Percentiles rank a stretch among this genome's conserved stretches.
phyloP scores from a whole-genome alignment of 2,888 invertebrate species.

The Capitulum mitella region DNA sequence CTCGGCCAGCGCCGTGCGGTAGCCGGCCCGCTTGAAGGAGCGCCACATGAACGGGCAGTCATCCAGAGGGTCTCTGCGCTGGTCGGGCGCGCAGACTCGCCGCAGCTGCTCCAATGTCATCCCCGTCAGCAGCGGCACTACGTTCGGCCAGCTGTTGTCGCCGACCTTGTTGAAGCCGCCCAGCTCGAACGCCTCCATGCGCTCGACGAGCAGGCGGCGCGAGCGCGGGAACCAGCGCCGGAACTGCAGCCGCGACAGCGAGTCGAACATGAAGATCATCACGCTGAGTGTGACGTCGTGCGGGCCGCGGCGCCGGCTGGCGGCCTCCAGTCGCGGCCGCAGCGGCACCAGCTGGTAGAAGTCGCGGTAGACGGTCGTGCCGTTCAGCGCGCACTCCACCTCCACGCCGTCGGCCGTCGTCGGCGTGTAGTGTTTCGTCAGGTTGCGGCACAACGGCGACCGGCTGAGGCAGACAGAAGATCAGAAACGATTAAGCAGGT shows the following conservation, averaged over 20 bases:
- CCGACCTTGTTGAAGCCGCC: constrained; percentile 61
- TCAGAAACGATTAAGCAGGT: too few relatives aligned
- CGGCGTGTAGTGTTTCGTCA: background rate
- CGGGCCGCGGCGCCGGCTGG: constrained; percentile 33
- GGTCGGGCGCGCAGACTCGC: constrained; percentile 55
- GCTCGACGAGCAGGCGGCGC: constrained; percentile 39
- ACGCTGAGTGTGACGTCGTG: constrained; percentile 39
- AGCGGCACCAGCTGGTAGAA: too few relatives aligned
- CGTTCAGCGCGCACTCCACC: constrained; percentile 34
- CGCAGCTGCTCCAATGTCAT: constrained; percentile 57
- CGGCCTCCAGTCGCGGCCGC: too few relatives aligned
- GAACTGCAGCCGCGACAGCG: constrained; percentile 44
- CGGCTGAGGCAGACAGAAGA: too few relatives aligned
- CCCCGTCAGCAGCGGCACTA: constrained; percentile 72
- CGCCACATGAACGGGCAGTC: constrained; percentile 79
- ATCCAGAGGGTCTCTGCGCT: constrained; percentile 56
- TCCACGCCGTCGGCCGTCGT: constrained; percentile 25
- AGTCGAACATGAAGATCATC: constrained; percentile 45
- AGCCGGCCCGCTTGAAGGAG: constrained; percentile 61
- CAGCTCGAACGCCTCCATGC: constrained; percentile 41
- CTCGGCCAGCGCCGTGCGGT: constrained; percentile 71
- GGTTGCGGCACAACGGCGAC: background rate
- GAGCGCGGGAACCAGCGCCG: too few relatives aligned
- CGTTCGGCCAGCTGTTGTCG: constrained; percentile 88
- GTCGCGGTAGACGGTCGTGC: constrained; percentile 37